Percentiles rank a stretch among this genome's conserved stretches.
phyloP scores from a whole-genome alignment of 2,888 invertebrate genomes.

The Nomada ferruginata region DNA sequence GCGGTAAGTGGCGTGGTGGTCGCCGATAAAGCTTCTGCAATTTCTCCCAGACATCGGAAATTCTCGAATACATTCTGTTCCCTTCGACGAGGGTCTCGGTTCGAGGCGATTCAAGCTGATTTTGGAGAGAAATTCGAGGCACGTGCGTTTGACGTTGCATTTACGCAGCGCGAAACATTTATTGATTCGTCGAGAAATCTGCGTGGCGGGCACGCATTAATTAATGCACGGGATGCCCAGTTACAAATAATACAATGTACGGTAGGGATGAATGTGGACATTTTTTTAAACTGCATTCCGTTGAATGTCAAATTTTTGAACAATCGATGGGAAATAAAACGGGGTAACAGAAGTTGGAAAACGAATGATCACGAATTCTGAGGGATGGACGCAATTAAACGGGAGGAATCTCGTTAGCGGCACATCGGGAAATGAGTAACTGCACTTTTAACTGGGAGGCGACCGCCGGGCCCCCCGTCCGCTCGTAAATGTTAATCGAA shows the following conservation, averaged over 20 bases:
- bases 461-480: neutral
- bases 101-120: neutral
- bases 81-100: neutral
- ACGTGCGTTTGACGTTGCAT: neutral
- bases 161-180: neutral
- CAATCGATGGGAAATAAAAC: neutral
- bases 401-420: constrained; percentile 18
- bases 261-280: too few species aligned
- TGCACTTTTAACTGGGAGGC: constrained; percentile 6
- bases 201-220: too few species aligned
- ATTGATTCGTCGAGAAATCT: too few species aligned
- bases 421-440: neutral
- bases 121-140: neutral
- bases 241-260: too few species aligned
- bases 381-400: constrained; percentile 10
- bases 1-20: constrained; percentile 28
- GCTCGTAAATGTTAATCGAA: constrained; percentile 45
- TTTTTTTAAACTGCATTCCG: too few species aligned
- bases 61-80: constrained; percentile 3
- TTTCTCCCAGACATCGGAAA: constrained; percentile 24
- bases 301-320: neutral
- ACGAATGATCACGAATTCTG: constrained; percentile 6
- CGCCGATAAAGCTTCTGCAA: constrained; percentile 45
- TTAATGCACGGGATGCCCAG: too few species aligned
- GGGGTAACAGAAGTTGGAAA: neutral